A percentile compares a stretch with the other conserved stretches of the same genome.
Evolutionary conservation across 2,113 vertebrate species (phyloP).

Genomic region (Sialia sialis): DNA sequence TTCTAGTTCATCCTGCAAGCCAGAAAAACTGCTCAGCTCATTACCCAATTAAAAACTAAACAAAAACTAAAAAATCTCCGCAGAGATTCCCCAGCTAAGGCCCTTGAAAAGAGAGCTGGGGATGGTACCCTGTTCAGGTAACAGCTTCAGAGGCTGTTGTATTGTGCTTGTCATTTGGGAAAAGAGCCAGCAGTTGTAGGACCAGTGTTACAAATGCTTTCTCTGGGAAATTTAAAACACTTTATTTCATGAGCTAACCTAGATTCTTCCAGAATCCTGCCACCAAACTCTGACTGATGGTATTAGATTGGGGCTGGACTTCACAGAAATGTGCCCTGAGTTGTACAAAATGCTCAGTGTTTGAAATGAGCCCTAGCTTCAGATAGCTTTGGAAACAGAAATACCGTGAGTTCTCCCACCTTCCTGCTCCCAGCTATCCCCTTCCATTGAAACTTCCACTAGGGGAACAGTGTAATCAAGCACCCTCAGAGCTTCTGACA

Average conservation of each 20-base stretch:
- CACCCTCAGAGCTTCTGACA: slow-evolving; percentile 14
- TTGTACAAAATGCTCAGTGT: not conserved
- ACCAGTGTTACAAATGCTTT: slow-evolving; percentile 36
- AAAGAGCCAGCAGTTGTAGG: slow-evolving; percentile 60
- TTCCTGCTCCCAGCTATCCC: not conserved
- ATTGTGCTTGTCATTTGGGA: slow-evolving; percentile 78
- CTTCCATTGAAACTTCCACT: not conserved
- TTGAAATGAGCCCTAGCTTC: slow-evolving; percentile 9
- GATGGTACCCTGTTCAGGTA: slow-evolving; percentile 74
- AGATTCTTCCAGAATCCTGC: slow-evolving; percentile 24
- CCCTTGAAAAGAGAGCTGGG: slow-evolving; percentile 64
- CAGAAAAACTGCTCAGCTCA: slow-evolving; percentile 68
- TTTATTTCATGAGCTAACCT: slow-evolving; percentile 3
- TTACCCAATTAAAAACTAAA: slow-evolving; percentile 65
- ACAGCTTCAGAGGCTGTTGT: slow-evolving; percentile 76
- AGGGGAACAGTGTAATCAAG: slow-evolving; percentile 11
- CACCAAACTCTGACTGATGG: not conserved
- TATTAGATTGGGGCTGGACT: not conserved
- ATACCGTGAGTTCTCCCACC: not conserved
- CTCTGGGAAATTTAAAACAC: slow-evolving; percentile 2
- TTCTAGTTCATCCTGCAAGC: slow-evolving; percentile 39
- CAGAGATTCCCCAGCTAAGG: slow-evolving; percentile 70
- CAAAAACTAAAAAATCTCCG: slow-evolving; percentile 59
- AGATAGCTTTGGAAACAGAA: slow-evolving; percentile 8
- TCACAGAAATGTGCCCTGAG: not conserved